Evolutionary conservation across 1,140 invertebrate species (phyloP), one percentile per base, ranked within the genome.

Genomic region (Anastatus disparis): DNA sequence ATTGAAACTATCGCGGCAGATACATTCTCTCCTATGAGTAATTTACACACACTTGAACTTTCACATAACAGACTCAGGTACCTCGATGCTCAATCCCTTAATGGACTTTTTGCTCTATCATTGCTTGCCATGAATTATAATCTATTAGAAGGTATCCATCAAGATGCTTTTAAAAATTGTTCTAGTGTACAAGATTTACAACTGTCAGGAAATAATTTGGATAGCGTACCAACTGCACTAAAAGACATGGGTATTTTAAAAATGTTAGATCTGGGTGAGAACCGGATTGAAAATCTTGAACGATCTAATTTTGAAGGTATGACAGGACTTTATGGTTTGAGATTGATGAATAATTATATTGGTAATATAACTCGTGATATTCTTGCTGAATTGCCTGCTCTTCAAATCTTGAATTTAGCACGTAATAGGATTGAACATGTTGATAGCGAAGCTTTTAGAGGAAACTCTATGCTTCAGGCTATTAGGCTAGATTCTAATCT

Each of bases 221-320:
- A 87, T 46, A 83, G 86, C 67, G 88, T 96, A 53, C 95, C 95
- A 2, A 85, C 89, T 48, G 93, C 93, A 12, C 85, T 95, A 66
- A 89, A 89, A 77, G 90, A 92, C 76, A 89, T 95, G 87, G 88
- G 90, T 71, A 89, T 92, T 78, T 84, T 95, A 66, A 91, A 90
- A 78, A 94, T 92, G 2, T 85, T 96, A 22, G 93, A 95, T 83
- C 84, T 95, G 52, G 93, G 93, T 35, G 92, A 94, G 79, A 95
- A 96, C 83, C 87, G 88, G 76, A 92, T 96, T 72, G 88, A 89
- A 52, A 89, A 88, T 62, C 83, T 97, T 65, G 90, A 93, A 71
- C 91, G 93, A 70, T 91, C 93, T 2, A 91, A 92, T 27, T 95
- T 96, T 81, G 89, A 91, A 65, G 94, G 94, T 3, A 89, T 97